Evolutionary conservation across 2,888 invertebrate species (phyloP).

Genomic region (Dasypolia templi): DNA sequence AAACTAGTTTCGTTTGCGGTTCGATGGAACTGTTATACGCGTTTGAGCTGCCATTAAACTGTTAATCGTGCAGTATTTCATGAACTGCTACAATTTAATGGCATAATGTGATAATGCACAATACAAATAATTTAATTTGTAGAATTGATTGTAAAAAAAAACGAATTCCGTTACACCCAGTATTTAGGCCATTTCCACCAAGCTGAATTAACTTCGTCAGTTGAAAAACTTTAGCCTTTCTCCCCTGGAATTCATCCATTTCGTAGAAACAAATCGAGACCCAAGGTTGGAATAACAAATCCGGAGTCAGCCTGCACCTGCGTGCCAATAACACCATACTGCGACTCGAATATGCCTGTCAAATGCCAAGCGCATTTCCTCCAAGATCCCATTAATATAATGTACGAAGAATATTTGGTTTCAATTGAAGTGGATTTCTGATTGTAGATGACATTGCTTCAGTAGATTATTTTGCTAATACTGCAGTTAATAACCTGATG

Average conservation of each 20-base stretch:
- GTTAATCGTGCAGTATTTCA: background rate
- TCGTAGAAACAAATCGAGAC: background rate
- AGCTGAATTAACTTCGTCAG: no score
- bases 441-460: background rate
- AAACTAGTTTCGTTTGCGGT: constrained; percentile 45
- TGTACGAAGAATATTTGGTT: background rate
- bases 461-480: constrained; percentile 5
- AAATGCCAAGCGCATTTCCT: background rate
- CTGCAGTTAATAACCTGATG: constrained; percentile 9
- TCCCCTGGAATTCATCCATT: background rate
- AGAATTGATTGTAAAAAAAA: background rate
- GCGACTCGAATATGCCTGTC: background rate
- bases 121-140: constrained; percentile 8
- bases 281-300: background rate
- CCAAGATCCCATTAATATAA: background rate
- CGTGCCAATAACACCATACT: background rate
- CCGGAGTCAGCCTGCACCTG: background rate
- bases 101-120: constrained; percentile 23
- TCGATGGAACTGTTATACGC: constrained; percentile 33
- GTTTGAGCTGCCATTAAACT: constrained; percentile 15
- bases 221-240: background rate
- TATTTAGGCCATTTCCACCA: background rate
- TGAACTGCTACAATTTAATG: constrained; percentile 31
- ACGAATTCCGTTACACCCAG: background rate
- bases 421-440: background rate